phyloP scores from a whole-genome alignment of 2,113 vertebrate species.

The Hypocryptadius cinnamomeus region DNA sequence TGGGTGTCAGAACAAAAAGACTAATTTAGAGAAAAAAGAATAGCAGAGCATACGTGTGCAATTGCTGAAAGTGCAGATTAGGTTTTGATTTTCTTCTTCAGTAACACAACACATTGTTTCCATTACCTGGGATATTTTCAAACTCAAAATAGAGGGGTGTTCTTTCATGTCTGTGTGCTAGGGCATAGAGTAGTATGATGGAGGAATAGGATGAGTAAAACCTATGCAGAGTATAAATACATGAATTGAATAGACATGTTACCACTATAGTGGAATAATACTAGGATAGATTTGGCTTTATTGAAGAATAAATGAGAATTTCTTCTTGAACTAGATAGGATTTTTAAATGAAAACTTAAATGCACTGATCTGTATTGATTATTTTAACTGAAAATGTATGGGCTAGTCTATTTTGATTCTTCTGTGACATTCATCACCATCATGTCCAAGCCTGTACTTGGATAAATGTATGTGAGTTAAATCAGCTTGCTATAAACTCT shows the following conservation, averaged over 20 bases:
- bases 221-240: neutral
- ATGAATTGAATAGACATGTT: neutral
- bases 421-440: neutral
- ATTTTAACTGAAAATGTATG: neutral
- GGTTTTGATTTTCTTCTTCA: neutral
- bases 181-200: neutral
- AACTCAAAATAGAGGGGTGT: neutral
- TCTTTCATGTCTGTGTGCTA: neutral
- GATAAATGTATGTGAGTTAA: neutral
- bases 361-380: neutral
- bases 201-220: neutral
- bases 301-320: neutral
- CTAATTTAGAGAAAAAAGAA: neutral
- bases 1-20: neutral
- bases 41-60: neutral
- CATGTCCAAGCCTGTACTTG: neutral
- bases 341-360: neutral
- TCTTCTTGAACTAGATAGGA: neutral
- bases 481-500: neutral
- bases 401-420: neutral
- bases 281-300: neutral
- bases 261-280: neutral
- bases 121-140: neutral
- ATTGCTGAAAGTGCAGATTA: neutral
- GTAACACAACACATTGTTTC: neutral